A percentile compares a stretch with the other conserved stretches of the same genome.
Conservation (phyloP, 2,888 invertebrate species). For the Drosophila robusta region DNA sequence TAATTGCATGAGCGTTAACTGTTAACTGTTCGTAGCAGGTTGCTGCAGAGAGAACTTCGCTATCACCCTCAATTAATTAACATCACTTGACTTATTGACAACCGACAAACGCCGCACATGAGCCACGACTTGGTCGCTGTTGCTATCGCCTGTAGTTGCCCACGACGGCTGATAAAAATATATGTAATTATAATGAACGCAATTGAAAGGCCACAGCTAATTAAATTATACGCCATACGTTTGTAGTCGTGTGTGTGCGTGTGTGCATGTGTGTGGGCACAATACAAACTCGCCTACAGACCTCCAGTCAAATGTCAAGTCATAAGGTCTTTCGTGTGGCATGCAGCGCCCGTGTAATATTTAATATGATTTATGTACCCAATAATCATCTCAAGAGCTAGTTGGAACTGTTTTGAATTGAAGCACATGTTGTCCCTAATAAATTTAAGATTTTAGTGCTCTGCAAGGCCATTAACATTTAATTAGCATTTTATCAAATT, state of each 20-base stretch:
- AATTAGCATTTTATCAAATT: constrained; percentile 18
- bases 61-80: constrained; percentile 80
- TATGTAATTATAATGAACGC: constrained; percentile 75
- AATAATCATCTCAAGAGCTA: constrained; percentile 5
- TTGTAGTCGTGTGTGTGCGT: constrained; percentile 25
- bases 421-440: neutral
- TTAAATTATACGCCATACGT: constrained; percentile 68
- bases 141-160: constrained; percentile 29
- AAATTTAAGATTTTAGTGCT: constrained; percentile 4
- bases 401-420: neutral
- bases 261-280: constrained; percentile 23
- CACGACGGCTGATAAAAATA: constrained; percentile 62
- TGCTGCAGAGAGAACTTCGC: constrained; percentile 54
- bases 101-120: constrained; percentile 57
- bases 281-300: constrained; percentile 14
- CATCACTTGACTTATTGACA: constrained; percentile 82
- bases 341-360: constrained; percentile 42
- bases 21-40: constrained; percentile 60
- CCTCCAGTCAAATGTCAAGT: constrained; percentile 51
- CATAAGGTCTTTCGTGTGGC: constrained; percentile 46
- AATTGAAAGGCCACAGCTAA: constrained; percentile 76
- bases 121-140: constrained; percentile 25
- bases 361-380: constrained; percentile 11
- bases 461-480: constrained; percentile 5
- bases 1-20: constrained; percentile 63